Base-by-base conservation (phyloP, 2,113 vertebrate genomes). In the Esox niger region DNA sequence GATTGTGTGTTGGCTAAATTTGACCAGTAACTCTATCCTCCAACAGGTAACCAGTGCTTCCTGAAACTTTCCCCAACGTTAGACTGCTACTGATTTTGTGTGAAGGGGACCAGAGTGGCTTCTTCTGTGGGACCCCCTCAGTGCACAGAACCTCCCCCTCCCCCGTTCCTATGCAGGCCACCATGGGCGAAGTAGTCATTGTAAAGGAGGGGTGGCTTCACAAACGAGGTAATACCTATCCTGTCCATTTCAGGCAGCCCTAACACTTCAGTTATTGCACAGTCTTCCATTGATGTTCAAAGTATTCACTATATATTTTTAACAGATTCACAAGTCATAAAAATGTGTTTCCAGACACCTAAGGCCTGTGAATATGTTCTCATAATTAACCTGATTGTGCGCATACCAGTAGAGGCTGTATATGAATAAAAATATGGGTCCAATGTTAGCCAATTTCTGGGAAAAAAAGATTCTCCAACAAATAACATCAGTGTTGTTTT, bases 161-260 rank as follows among this genome's bases (percentile, higher is more conserved):
- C 59, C 59, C 31, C 32, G 11, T 25, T 61, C 23, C 33, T 38
- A 38, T 25, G 27, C 26, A 43, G 23, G 69, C 49, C 65, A 66
- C 47, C 58, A 79, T 79, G 77, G 71, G 73, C 32, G 77, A 75
- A 65, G 66, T 79, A 46, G 57, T 66, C 46, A 79, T 79, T 27
- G 73, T 79, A 62, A 79, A 79, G 49, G 77, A 79, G 66, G 77
- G 77, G 47, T 79, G 77, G 77, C 73, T 79, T 49, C 69, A 79
- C 62, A 79, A 79, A 66, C 46, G 77, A 75, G 77, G 77, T 72
- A 57, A 55, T 54, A 25, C 23, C 2, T 30, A 9, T 32, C 26
- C 15, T 2, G 13, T 57, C 8, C 13, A 29, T 57, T 20, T 30
- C 29, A 11, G n/a, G 17, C n/a, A 52, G 6, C n/a, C n/a, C 47